Evolutionary conservation across 2,888 invertebrate species (phyloP).

Genomic region (Eupsilia transversa): DNA sequence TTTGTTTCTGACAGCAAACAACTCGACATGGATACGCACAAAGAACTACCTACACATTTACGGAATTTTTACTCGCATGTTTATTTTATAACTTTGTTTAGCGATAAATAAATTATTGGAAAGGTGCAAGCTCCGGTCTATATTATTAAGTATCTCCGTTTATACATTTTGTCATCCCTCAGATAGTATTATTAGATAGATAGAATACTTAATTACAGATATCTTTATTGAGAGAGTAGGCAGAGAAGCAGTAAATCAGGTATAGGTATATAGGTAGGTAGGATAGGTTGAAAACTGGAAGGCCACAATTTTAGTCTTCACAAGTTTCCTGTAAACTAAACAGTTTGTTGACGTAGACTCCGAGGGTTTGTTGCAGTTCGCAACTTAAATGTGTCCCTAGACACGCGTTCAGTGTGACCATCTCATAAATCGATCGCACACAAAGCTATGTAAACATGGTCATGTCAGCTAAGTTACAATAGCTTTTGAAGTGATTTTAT

Average conservation of each 20-base stretch:
- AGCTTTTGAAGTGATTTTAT: background rate
- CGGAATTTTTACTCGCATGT: background rate
- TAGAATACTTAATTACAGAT: no score
- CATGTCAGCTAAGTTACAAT: background rate
- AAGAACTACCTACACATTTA: background rate
- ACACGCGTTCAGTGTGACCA: background rate
- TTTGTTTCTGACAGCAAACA: slow-evolving; percentile 34
- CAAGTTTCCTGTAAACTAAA: background rate
- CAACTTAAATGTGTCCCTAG: background rate
- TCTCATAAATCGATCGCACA: background rate
- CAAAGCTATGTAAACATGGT: slow-evolving; percentile 1
- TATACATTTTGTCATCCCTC: background rate
- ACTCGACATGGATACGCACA: background rate
- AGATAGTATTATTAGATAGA: no score
- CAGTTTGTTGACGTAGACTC: slow-evolving; percentile 3
- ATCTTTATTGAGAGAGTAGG: no score
- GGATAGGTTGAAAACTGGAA: background rate
- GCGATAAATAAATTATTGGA: background rate
- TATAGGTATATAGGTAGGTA: no score
- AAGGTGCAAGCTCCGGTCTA: background rate
- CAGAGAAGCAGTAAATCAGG: background rate
- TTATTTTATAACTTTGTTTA: slow-evolving; percentile 1
- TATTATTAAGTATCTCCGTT: background rate
- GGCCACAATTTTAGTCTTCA: background rate
- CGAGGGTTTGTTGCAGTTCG: background rate